Evolutionary conservation across 2,888 invertebrate species (phyloP), one percentile per base, ranked within the genome.

Genomic region (Lasioglossum zephyrum): DNA sequence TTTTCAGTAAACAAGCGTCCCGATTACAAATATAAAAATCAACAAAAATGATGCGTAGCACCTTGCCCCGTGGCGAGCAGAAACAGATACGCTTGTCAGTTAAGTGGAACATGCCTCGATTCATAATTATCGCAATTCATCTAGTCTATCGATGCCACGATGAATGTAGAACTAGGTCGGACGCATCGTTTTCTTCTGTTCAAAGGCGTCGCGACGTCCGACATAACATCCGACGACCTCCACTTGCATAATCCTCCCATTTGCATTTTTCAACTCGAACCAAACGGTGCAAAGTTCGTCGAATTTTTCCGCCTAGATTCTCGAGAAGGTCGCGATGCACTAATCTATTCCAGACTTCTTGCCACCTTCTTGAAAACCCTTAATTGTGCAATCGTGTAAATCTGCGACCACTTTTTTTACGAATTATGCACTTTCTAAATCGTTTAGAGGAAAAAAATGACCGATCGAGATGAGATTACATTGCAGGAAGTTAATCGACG

Each of bases 241-340:
- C 26, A 2, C 4, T 86, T 49, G 63, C 44, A 36, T 1, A 79
- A 85, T 66, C 18, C 16, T 2, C 1, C 11, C 2, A n/a, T 66
- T 57, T 26, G 53, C 44, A 31, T 72, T 31, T 13, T 13, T 5
- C 31, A 39, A n/a, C 4, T 3, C 39, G 4, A 31, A 22, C 18
- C 41, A 41, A 76, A 57, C 44, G 73, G 44, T 76, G 13, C 77
- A 76, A 79, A 86, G 76, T 84, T 72, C 77, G 44, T 70, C 1
- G 4, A 26, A 77, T 85, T 85, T 85, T 86, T 86, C 31, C 60
- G 41, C 84, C 84, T 76, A 78, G 18, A 73, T 79, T 53, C 36
- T n/a, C 26, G 18, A 39, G 26, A 39, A 81, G 69, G 18, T 18
- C 31, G n/a, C 18, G 16, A 26, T 22, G 36, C 31, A n/a, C 16